Conservation (phyloP, 1,140 invertebrate species). For the Polyergus mexicanus region DNA sequence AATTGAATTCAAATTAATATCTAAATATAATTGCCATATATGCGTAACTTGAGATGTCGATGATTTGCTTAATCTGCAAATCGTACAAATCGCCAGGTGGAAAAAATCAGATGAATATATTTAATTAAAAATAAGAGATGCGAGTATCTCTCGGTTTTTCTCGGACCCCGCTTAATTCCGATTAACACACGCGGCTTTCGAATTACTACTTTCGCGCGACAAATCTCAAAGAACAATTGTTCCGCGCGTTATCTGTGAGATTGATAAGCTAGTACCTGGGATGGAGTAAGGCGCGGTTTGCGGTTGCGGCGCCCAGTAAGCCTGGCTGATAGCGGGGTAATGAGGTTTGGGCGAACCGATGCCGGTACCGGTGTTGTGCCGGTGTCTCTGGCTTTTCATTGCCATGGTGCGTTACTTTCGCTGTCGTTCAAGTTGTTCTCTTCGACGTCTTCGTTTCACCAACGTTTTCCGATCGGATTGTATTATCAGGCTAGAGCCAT, state of each 20-base stretch:
- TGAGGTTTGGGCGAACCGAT: slow-evolving; percentile 80
- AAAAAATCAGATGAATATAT: background rate
- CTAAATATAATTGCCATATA: background rate
- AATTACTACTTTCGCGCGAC: background rate
- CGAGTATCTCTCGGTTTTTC: background rate
- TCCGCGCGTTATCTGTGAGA: slow-evolving; percentile 24
- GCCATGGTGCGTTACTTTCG: slow-evolving; percentile 78
- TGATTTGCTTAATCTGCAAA: background rate
- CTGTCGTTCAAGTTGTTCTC: slow-evolving; percentile 1
- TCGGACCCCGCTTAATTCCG: background rate
- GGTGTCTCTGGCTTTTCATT: slow-evolving; percentile 84
- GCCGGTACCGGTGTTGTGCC: slow-evolving; percentile 65
- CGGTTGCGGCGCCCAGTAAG: slow-evolving; percentile 92
- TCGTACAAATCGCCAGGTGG: background rate
- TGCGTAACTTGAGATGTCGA: background rate
- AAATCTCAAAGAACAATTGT: slow-evolving; percentile 36
- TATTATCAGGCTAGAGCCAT: background rate
- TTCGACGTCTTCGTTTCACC: background rate
- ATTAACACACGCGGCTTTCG: background rate
- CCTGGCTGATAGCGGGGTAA: slow-evolving; percentile 92
- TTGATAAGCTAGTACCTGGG: slow-evolving; percentile 88
- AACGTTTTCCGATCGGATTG: background rate
- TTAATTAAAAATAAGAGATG: background rate
- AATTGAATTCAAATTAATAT: slow-evolving; percentile 8
- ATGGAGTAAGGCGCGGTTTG: slow-evolving; percentile 91